Base-by-base conservation (phyloP, 2,797 vertebrate genomes). In the Rhyacichthys aspro region DNA sequence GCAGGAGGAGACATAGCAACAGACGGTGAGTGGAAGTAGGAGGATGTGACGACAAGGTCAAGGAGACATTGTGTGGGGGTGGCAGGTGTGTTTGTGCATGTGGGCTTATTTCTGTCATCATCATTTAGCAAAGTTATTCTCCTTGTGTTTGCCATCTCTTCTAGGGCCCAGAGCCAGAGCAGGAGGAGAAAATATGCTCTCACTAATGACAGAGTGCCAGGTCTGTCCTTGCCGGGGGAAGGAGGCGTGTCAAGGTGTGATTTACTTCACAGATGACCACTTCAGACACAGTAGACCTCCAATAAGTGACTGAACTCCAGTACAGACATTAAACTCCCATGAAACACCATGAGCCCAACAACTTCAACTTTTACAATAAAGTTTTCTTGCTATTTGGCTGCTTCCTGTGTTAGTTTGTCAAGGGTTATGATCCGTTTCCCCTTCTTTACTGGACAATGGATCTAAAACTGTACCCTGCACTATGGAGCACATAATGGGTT, bases 171-270 rank as follows among this genome's bases (percentile, higher is more conserved):
- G 53, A 81, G 84, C 70, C 67, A 67, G 61, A 82, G 78, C 69
- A 63, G 73, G 65, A 81, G 76, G 81, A 81, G 80, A 78, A 77
- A 74, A 75, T 48, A 72, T 59, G 71, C 76, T 78, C 67, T 15
- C 67, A 42, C 80, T 85, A 81, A 86, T 78, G 77, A 82, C 83
- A 48, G 59, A 49, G 62, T 75, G 78, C 75, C 76, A 76, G 78
- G 58, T 67, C 65, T 59, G 86, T 83, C 86, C 87, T 88, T 86
- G 84, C 76, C 67, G 68, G 65, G 76, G 81, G 66, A 88, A 79
- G 72, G 83, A 83, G 74, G 81, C 73, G 67, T 77, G 81, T 86
- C 85, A 65, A 69, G 68, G 76, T 74, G 81, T 55, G 76, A 76
- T 71, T 66, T 74, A 68, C 77, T 70, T 76, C 82, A 70, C 62